A percentile compares a stretch with the other conserved stretches of the same genome.
Conservation (phyloP, 1,140 invertebrate species). For the Hylaeus volcanicus region DNA sequence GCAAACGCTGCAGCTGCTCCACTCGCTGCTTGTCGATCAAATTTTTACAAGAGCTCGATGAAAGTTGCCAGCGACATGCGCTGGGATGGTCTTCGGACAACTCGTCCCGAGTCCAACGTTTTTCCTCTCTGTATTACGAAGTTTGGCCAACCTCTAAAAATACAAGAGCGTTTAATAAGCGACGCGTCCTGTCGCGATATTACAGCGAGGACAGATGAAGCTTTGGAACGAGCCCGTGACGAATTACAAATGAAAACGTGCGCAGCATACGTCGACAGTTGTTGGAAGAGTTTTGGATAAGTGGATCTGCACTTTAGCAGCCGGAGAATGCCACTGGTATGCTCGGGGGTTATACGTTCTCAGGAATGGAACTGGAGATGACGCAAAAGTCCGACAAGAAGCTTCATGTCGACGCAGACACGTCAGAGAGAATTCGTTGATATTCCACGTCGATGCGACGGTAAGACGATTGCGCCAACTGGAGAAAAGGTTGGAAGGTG, state of each 20-base stretch:
- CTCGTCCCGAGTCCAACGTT: not conserved
- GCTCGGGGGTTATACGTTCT: not conserved
- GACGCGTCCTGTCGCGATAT: not conserved
- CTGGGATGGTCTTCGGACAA: not conserved
- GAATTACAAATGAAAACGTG: conserved; percentile 28
- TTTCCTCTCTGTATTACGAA: not conserved
- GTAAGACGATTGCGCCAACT: not conserved
- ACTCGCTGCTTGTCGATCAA: not conserved
- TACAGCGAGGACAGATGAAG: not conserved
- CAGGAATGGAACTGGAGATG: not conserved
- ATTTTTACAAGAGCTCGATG: not conserved
- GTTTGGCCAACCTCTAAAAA: not conserved
- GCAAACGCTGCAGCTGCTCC: not conserved
- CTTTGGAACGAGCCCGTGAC: not conserved
- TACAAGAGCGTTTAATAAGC: conserved; percentile 25
- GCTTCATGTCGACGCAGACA: not conserved
- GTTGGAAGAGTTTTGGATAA: conserved; percentile 13
- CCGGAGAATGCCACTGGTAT: not conserved
- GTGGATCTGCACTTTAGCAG: conserved; percentile 2
- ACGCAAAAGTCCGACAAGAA: conserved; percentile 4
- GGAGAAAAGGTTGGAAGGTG: not conserved
- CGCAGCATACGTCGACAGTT: not conserved
- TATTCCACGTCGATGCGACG: not conserved
- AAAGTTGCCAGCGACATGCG: not conserved
- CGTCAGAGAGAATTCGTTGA: not conserved